A percentile compares a stretch with the other conserved stretches of the same genome.
phyloP scores from a whole-genome alignment of 1,140 invertebrate genomes.

The Papilio machaon region DNA sequence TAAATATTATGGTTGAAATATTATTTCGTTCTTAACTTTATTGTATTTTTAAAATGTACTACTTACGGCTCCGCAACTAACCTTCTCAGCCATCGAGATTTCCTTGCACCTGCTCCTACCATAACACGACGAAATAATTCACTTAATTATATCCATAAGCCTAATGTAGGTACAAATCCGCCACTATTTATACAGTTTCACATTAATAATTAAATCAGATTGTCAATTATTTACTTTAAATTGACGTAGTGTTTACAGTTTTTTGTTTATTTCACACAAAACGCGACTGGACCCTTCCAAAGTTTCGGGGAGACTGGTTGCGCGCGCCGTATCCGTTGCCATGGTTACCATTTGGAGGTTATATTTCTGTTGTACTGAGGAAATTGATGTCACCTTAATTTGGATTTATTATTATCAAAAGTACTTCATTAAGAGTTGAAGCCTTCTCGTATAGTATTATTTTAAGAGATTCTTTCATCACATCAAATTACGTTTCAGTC shows the following conservation, averaged over 20 bases:
- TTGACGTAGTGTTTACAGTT: slow-evolving; percentile 52
- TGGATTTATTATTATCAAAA: slow-evolving; percentile 39
- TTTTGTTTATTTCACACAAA: slow-evolving; percentile 51
- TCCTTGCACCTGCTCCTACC: slow-evolving; percentile 41
- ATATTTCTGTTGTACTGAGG: slow-evolving; percentile 38
- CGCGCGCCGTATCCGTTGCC: slow-evolving; percentile 67
- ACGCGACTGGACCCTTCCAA: slow-evolving; percentile 55
- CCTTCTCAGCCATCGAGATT: slow-evolving; percentile 61
- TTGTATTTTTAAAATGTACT: slow-evolving; percentile 28
- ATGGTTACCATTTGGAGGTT: slow-evolving; percentile 56
- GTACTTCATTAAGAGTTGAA: neutral
- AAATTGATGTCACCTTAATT: slow-evolving; percentile 43
- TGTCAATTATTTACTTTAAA: slow-evolving; percentile 7
- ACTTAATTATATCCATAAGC: neutral
- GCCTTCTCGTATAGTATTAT: neutral
- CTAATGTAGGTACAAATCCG: neutral
- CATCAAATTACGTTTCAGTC: neutral
- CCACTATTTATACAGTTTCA: neutral
- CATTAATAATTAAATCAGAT: slow-evolving; percentile 3
- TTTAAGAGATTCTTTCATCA: neutral
- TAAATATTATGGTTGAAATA: neutral
- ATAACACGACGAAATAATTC: slow-evolving; percentile 42
- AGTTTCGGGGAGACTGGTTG: slow-evolving; percentile 63
- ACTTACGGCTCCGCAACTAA: slow-evolving; percentile 60
- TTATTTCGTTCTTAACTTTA: neutral